Evolutionary conservation across 2,113 vertebrate species (phyloP).

Genomic region (Desmodus rotundus): DNA sequence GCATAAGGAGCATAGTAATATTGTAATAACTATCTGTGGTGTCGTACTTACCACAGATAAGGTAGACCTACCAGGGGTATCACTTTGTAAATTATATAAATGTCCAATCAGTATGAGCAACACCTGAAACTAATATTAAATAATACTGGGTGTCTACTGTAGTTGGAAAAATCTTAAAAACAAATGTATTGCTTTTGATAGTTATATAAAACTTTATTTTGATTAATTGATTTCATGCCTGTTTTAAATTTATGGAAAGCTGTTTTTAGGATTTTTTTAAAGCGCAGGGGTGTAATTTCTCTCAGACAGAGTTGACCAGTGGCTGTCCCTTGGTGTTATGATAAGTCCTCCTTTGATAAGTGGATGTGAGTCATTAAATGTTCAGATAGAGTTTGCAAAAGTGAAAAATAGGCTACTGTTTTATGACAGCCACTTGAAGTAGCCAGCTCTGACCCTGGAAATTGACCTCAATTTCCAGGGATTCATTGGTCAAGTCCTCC

Average conservation of each 20-base stretch:
- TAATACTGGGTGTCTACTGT: not conserved
- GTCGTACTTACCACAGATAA: no score
- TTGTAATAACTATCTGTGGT: not conserved
- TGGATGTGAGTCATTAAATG: not conserved
- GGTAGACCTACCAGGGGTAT: not conserved
- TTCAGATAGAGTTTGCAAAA: not conserved
- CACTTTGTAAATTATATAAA: not conserved
- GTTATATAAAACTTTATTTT: not conserved
- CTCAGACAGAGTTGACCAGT: not conserved
- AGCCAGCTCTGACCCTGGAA: no score
- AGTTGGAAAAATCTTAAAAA: not conserved
- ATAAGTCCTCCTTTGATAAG: not conserved
- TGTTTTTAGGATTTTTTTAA: not conserved
- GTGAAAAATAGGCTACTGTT: not conserved
- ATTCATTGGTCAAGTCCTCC: no score
- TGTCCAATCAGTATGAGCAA: no score
- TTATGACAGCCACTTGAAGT: fast-evolving
- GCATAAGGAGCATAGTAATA: not conserved
- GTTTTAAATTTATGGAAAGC: not conserved
- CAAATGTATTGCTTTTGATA: not conserved
- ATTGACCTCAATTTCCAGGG: not conserved
- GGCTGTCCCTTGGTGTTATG: not conserved
- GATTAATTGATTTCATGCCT: not conserved
- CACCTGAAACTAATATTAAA: no score
- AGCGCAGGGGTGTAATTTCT: not conserved